A percentile compares a stretch with the other conserved stretches of the same genome.
These are phyloP conservation scores for Erinaceus europaeus DNA, from an alignment of 2,113 vertebrate genomes.

Conservation along the genomic window DNA sequence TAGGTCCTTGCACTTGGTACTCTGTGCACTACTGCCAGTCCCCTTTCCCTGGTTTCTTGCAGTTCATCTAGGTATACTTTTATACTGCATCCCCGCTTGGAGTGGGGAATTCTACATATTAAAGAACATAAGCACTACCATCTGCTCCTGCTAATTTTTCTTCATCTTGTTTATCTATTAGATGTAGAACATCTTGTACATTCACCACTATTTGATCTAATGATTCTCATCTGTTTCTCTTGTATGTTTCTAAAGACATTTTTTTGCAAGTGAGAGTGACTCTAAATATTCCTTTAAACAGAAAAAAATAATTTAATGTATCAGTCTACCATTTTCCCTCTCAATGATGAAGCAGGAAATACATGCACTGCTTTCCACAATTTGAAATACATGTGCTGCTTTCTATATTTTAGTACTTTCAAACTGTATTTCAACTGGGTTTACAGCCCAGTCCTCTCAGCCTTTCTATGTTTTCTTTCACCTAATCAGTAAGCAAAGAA, in stretches of 20 bases:
- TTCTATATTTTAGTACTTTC: too few species aligned
- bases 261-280: conserved; percentile 52
- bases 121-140: conserved; percentile 59
- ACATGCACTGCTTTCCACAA: too few species aligned
- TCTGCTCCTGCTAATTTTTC: conserved; percentile 64
- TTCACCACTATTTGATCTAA: conserved; percentile 62
- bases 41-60: not conserved
- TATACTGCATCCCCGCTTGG: not conserved
- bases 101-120: conserved; percentile 40
- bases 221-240: conserved; percentile 63
- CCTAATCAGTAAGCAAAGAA: too few species aligned
- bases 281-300: conserved; percentile 9
- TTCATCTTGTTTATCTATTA: conserved; percentile 64
- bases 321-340: not conserved
- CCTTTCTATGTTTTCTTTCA: not conserved
- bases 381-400: too few species aligned
- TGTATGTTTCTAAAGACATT: conserved; percentile 56
- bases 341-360: not conserved
- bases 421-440: too few species aligned
- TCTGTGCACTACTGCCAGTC: too few species aligned
- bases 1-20: too few species aligned
- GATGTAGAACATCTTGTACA: conserved; percentile 66
- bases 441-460: not conserved
- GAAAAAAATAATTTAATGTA: conserved; percentile 15
- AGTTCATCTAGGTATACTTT: not conserved